A percentile compares a stretch with the other conserved stretches of the same genome.
Conservation (phyloP, 2,888 invertebrate species). For the Lasioglossum morio region DNA sequence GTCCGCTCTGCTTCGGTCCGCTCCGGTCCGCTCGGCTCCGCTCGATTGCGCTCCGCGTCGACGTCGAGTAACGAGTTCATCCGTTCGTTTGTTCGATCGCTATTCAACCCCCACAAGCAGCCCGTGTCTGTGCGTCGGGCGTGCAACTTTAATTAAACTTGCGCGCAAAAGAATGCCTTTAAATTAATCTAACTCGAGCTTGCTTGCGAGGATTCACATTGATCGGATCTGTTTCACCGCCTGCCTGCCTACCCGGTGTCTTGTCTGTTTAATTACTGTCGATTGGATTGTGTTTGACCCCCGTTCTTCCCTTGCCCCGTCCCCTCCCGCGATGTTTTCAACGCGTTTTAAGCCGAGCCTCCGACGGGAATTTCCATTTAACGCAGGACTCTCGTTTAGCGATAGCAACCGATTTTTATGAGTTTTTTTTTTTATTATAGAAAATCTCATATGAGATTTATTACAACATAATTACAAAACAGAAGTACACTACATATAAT, state of each 20-base stretch:
- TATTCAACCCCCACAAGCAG: constrained; percentile 4
- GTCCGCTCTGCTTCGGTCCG: neutral
- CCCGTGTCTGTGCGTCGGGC: neutral
- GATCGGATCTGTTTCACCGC: constrained; percentile 38
- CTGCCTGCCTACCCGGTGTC: neutral
- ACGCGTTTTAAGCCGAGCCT: neutral
- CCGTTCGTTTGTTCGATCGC: constrained; percentile 37
- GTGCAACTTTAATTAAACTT: constrained; percentile 59
- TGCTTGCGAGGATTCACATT: constrained; percentile 16
- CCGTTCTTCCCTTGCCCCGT: neutral
- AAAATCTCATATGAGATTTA: too few species aligned
- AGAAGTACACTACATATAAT: too few species aligned
- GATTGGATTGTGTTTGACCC: neutral
- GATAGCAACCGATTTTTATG: neutral
- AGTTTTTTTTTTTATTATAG: too few species aligned
- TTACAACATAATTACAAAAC: too few species aligned
- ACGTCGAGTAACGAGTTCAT: constrained; percentile 40
- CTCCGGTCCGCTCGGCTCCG: neutral
- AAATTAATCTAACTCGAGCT: constrained; percentile 54
- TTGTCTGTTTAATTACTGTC: constrained; percentile 49
- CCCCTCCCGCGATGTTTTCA: neutral
- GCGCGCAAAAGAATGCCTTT: constrained; percentile 47
- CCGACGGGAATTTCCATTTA: neutral
- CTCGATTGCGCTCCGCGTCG: neutral
- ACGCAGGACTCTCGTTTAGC: neutral